phyloP scores from a whole-genome alignment of 2,797 vertebrate genomes.

The Uromys caudimaculatus region DNA sequence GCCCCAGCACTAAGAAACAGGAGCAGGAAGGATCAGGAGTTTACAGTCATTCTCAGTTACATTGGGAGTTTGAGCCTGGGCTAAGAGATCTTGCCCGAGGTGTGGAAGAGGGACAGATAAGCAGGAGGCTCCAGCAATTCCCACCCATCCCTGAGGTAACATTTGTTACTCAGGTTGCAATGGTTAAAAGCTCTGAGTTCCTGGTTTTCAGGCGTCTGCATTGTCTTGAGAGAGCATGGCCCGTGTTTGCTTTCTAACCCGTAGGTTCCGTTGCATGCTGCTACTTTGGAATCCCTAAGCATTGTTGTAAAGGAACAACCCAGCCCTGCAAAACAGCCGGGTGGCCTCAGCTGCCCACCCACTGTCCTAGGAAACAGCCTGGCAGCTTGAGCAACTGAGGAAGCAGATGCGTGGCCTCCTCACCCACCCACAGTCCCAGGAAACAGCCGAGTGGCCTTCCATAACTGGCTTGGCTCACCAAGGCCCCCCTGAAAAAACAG shows the following conservation, averaged over 20 bases:
- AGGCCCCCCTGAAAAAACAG: neutral
- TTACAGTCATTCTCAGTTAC: neutral
- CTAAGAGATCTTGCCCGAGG: neutral
- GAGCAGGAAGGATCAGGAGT: neutral
- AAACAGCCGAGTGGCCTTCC: neutral
- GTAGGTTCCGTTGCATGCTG: neutral
- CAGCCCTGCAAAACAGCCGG: neutral
- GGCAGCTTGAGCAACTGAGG: neutral
- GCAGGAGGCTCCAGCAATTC: neutral
- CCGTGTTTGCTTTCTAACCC: neutral
- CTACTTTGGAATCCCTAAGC: neutral
- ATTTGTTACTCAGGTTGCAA: neutral
- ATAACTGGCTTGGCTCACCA: neutral
- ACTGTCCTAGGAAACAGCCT: neutral
- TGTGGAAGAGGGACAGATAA: neutral
- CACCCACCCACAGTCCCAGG: neutral
- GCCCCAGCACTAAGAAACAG: neutral
- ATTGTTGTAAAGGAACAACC: neutral
- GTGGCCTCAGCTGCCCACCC: neutral
- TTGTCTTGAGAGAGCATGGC: neutral
- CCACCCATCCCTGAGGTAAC: neutral
- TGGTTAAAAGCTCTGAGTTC: neutral
- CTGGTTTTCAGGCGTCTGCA: neutral
- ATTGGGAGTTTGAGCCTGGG: neutral
- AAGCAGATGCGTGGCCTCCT: neutral